A percentile compares a stretch with the other conserved stretches of the same genome.
Evolutionary conservation across 2,888 invertebrate genomes (phyloP).

Genomic region (Macropis europaea): DNA sequence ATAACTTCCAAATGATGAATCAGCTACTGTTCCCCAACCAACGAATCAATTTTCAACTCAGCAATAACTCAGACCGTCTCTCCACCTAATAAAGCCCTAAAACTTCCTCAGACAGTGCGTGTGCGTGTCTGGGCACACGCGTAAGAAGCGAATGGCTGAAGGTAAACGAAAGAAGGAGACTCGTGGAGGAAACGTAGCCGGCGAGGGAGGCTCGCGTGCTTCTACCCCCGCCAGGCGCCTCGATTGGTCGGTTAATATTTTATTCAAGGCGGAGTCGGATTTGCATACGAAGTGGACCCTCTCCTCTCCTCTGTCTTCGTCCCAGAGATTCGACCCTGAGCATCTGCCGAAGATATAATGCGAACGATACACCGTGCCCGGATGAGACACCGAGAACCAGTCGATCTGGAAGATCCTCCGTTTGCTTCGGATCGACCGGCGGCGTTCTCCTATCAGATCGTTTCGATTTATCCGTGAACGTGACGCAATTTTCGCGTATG

Average conservation of each 20-base stretch:
- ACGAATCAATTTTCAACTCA: too few species aligned
- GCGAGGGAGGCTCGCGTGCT: constrained; percentile 55
- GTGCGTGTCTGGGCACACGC: constrained; percentile 27
- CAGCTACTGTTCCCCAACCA: too few species aligned
- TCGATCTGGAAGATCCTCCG: not conserved
- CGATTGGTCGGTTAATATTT: constrained; percentile 73
- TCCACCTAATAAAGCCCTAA: too few species aligned
- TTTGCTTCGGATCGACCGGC: not conserved
- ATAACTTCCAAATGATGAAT: too few species aligned
- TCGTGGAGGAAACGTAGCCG: constrained; percentile 30
- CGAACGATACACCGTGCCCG: constrained; percentile 2
- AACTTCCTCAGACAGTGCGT: constrained; percentile 17
- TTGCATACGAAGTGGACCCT: constrained; percentile 71
- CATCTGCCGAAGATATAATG: constrained; percentile 57
- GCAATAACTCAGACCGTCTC: too few species aligned
- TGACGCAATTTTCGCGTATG: too few species aligned
- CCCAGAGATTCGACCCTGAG: constrained; percentile 52
- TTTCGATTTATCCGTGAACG: too few species aligned
- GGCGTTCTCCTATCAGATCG: too few species aligned
- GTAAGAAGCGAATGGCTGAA: constrained; percentile 30
- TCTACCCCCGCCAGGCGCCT: constrained; percentile 53
- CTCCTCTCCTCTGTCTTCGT: constrained; percentile 27
- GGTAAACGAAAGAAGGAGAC: constrained; percentile 33
- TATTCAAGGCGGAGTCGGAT: constrained; percentile 74
- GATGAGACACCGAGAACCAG: not conserved